Conservation (phyloP, 1,140 invertebrate genomes). For the Habropoda laboriosa region DNA sequence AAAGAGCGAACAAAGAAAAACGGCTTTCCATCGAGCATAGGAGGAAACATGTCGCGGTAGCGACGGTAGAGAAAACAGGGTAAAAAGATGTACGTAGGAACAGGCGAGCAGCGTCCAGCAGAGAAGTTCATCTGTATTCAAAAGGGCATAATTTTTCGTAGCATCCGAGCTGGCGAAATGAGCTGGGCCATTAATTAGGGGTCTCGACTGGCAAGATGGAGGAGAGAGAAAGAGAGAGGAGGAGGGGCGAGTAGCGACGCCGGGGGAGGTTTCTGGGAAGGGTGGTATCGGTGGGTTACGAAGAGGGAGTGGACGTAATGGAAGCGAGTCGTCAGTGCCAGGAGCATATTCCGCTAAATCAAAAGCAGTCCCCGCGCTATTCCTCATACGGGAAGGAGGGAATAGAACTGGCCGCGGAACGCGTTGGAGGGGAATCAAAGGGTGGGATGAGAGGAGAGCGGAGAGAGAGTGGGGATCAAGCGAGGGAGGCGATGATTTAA, state of each 20-base stretch:
- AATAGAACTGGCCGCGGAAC: conserved; percentile 10
- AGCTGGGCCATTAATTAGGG: conserved; percentile 74
- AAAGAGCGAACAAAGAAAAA: background rate
- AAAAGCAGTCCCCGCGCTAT: conserved; percentile 74
- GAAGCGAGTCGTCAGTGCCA: conserved; percentile 77
- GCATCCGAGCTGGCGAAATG: conserved; percentile 55
- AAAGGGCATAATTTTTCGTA: conserved; percentile 72
- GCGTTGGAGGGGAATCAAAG: background rate
- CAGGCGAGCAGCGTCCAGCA: conserved; percentile 7
- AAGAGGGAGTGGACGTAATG: conserved; percentile 56
- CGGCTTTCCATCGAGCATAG: background rate
- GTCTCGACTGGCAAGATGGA: conserved; percentile 43
- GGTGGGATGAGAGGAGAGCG: conserved; percentile 4
- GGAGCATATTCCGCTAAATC: conserved; percentile 78
- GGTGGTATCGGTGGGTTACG: background rate
- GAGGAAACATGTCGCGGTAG: conserved; percentile 8
- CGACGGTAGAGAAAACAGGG: conserved; percentile 10
- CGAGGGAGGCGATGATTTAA: conserved; percentile 62
- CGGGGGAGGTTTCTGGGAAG: conserved; percentile 5
- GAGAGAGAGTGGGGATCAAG: background rate
- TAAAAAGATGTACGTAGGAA: conserved; percentile 24
- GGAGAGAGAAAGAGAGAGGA: no score
- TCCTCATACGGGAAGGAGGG: conserved; percentile 66
- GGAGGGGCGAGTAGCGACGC: background rate
- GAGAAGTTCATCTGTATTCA: conserved; percentile 68